These are phyloP conservation scores for Crepidodera aurea DNA, from an alignment of 2,888 invertebrate genomes.

Conservation along the genomic window DNA sequence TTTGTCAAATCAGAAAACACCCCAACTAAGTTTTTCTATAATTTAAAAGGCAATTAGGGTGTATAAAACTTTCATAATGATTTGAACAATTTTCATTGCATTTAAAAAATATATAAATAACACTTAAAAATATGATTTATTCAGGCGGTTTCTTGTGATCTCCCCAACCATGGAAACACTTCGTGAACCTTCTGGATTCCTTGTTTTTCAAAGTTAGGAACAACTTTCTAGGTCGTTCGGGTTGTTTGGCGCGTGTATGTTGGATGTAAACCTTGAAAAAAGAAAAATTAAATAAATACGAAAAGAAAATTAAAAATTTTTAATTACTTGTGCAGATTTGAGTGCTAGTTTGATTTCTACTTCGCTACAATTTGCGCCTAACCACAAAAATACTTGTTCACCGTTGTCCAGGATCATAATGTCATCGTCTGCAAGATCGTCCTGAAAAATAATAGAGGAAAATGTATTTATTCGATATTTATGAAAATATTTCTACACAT, in stretches of 20 bases:
- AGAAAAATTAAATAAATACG: neutral
- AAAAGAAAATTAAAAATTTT: too few relatives aligned
- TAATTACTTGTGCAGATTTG: slow-evolving; percentile 97
- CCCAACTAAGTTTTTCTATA: too few relatives aligned
- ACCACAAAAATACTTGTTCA: slow-evolving; percentile 96
- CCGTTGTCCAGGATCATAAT: slow-evolving; percentile 99
- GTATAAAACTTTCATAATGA: too few relatives aligned
- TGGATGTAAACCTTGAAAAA: slow-evolving; percentile 90
- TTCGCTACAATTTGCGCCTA: slow-evolving; percentile 95
- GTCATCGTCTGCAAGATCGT: slow-evolving; percentile 98
- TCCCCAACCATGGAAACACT: slow-evolving; percentile 99
- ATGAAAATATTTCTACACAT: too few relatives aligned
- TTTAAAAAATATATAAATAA: too few relatives aligned
- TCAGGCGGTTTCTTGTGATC: slow-evolving; percentile 83
- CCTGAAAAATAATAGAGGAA: slow-evolving; percentile 72
- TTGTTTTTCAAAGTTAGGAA: slow-evolving; percentile 95
- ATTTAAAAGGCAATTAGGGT: too few relatives aligned
- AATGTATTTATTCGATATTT: too few relatives aligned
- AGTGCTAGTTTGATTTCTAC: slow-evolving; percentile 98
- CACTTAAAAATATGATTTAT: slow-evolving; percentile 62
- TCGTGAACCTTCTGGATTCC: slow-evolving; percentile 93
- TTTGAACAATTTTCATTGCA: too few relatives aligned
- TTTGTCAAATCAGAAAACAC: too few relatives aligned
- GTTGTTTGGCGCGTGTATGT: slow-evolving; percentile 94
- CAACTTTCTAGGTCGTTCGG: slow-evolving; percentile 88